These are phyloP conservation scores for Diprion similis DNA, from an alignment of 1,140 invertebrate species.

Conservation along the genomic window DNA sequence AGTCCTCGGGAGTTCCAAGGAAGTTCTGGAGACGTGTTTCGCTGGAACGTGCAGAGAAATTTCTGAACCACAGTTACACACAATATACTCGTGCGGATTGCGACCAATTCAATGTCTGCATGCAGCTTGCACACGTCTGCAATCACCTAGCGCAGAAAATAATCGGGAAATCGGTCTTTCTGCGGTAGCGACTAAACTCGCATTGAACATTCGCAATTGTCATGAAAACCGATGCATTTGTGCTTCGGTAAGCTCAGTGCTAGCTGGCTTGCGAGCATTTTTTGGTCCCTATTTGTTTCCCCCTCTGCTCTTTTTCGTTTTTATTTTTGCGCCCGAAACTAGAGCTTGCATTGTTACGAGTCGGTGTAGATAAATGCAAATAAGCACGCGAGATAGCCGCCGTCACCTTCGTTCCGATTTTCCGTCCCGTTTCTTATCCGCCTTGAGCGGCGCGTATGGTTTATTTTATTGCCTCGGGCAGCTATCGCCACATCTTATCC, in stretches of 20 bases:
- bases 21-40: background rate
- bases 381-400: slow-evolving; percentile 6
- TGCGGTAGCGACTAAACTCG: no score
- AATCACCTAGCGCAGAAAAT: no score
- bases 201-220: no score
- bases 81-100: no score
- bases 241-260: background rate
- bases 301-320: background rate
- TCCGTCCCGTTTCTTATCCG: background rate
- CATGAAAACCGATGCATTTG: no score
- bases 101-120: no score
- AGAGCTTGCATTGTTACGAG: background rate
- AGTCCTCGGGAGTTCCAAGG: no score
- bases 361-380: background rate
- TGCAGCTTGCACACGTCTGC: no score
- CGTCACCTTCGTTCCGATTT: background rate
- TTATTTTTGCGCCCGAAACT: background rate
- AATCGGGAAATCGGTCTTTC: no score
- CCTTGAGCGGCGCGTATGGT: background rate
- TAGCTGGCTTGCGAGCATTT: background rate
- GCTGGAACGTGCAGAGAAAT: background rate
- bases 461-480: background rate
- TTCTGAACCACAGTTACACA: background rate
- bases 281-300: background rate
- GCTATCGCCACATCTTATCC: background rate